Conservation (phyloP, 1,140 invertebrate species). For the Drosophila pseudoobscura region DNA sequence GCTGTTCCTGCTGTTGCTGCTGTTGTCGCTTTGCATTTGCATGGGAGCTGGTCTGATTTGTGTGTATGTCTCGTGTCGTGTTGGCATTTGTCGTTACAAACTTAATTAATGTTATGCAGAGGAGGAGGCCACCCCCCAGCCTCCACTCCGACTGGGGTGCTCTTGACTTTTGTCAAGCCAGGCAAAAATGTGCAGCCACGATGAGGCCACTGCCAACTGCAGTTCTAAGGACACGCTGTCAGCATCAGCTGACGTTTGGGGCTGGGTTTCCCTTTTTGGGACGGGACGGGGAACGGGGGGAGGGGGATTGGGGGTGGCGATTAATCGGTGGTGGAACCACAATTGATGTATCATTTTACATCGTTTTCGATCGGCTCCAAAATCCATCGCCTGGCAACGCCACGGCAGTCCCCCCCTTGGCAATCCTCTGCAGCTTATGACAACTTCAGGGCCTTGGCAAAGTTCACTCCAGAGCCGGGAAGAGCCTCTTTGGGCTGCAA, state of each 20-base stretch:
- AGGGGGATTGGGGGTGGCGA: background rate
- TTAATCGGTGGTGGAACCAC: slow-evolving; percentile 26
- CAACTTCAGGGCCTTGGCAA: slow-evolving; percentile 1
- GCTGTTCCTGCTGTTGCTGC: slow-evolving; percentile 28
- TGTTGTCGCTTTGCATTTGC: slow-evolving; percentile 55
- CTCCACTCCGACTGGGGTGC: slow-evolving; percentile 13
- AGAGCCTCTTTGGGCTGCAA: slow-evolving; percentile 16
- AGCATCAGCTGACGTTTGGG: slow-evolving; percentile 54
- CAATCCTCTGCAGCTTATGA: slow-evolving; percentile 13
- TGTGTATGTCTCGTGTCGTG: slow-evolving; percentile 56
- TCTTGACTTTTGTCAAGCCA: slow-evolving; percentile 62
- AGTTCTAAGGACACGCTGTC: slow-evolving; percentile 47
- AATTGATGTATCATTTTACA: slow-evolving; percentile 27
- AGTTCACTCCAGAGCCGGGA: background rate
- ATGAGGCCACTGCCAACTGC: slow-evolving; percentile 10
- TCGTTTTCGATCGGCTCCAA: slow-evolving; percentile 18
- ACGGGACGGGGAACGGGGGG: background rate
- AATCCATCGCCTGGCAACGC: slow-evolving; percentile 36
- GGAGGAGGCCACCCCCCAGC: background rate
- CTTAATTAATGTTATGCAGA: slow-evolving; percentile 70
- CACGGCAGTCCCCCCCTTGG: slow-evolving; percentile 10
- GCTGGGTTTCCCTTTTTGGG: slow-evolving; percentile 9
- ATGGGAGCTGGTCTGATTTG: slow-evolving; percentile 43
- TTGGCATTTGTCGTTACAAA: slow-evolving; percentile 75
- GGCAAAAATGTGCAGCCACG: slow-evolving; percentile 43